Percentiles rank a stretch among this genome's conserved stretches.
phyloP scores from a whole-genome alignment of 2,797 vertebrate genomes.

The Myripristis murdjan region DNA sequence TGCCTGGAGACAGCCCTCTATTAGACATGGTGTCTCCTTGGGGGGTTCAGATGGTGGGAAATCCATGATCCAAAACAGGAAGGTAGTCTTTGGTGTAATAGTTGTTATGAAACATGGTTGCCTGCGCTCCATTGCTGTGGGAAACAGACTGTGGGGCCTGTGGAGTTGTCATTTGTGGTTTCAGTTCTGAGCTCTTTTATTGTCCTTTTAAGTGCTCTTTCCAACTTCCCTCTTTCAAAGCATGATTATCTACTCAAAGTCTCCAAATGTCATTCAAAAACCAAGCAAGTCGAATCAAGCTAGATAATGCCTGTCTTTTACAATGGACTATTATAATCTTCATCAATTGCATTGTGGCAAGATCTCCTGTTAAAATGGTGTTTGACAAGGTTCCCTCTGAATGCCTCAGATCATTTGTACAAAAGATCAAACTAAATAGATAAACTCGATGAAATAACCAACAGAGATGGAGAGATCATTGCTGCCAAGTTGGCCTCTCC shows the following conservation, averaged over 20 bases:
- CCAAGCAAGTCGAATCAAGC: constrained; percentile 56
- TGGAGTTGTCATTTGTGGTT: constrained; percentile 50
- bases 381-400: constrained; percentile 8
- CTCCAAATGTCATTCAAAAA: constrained; percentile 51
- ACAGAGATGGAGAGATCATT: not conserved
- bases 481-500: not conserved
- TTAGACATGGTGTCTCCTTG: constrained; percentile 48
- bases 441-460: not conserved
- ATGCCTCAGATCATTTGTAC: not conserved
- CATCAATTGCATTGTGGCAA: constrained; percentile 16
- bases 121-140: constrained; percentile 48
- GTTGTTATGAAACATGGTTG: constrained; percentile 68
- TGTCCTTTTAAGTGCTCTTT: constrained; percentile 44
- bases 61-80: constrained; percentile 62
- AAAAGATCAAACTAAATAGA: not conserved
- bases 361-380: constrained; percentile 28
- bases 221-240: constrained; percentile 36
- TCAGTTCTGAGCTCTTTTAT: constrained; percentile 41
- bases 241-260: constrained; percentile 32
- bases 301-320: constrained; percentile 50
- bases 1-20: constrained; percentile 52
- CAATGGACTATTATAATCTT: constrained; percentile 45
- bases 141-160: constrained; percentile 48
- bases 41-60: constrained; percentile 48
- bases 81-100: constrained; percentile 68